These are phyloP conservation scores for Ischnura elegans DNA, from an alignment of 2,888 invertebrate genomes.

Conservation along the genomic window DNA sequence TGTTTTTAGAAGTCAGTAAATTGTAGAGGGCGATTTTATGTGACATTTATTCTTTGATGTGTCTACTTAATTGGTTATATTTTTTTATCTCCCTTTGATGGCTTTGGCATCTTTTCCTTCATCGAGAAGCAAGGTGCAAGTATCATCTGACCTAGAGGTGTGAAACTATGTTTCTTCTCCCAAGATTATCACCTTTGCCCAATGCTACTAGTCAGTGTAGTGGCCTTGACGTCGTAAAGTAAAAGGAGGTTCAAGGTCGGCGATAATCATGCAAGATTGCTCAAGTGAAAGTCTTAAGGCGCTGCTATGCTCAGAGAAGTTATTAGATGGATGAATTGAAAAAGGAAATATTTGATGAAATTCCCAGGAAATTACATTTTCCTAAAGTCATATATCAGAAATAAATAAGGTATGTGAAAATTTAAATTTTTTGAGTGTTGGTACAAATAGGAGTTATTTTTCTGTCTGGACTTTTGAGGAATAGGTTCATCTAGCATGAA, in stretches of 20 bases:
- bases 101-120: neutral
- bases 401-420: neutral
- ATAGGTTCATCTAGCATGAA: too few species aligned
- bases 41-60: neutral
- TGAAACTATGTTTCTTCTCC: neutral
- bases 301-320: neutral
- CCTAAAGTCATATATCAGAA: neutral
- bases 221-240: neutral
- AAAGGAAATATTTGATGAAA: neutral
- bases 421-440: too few species aligned
- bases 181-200: neutral
- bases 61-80: neutral
- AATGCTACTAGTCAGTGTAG: neutral
- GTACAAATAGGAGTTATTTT: too few species aligned
- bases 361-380: neutral
- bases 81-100: neutral
- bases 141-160: neutral
- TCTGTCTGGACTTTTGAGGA: too few species aligned
- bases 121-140: neutral
- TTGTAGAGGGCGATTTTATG: too few species aligned
- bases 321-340: neutral
- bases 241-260: neutral
- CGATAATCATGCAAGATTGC: neutral
- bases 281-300: neutral
- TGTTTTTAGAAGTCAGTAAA: too few species aligned